Evolutionary conservation across 2,888 invertebrate genomes (phyloP).

Genomic region (Latrodectus hesperus): DNA sequence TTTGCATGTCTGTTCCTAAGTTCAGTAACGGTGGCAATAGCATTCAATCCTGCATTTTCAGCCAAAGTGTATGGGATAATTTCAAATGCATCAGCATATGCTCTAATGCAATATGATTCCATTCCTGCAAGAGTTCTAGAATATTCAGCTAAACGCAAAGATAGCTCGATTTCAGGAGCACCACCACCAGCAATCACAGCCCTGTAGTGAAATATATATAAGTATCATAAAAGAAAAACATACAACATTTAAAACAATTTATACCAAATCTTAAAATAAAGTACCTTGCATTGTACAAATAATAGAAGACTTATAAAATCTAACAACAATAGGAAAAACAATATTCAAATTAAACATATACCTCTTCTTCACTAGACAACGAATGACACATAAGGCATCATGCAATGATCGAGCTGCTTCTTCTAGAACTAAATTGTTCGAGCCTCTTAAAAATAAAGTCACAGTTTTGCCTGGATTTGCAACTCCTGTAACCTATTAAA

Average conservation of each 20-base stretch:
- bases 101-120: slow-evolving; percentile 93
- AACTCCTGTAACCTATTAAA: slow-evolving; percentile 85
- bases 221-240: no score
- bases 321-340: not conserved
- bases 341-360: slow-evolving; percentile 70
- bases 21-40: slow-evolving; percentile 97
- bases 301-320: not conserved
- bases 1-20: slow-evolving; percentile 93
- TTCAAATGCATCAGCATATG: slow-evolving; percentile 96
- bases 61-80: slow-evolving; percentile 92
- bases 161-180: slow-evolving; percentile 96
- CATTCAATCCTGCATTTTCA: slow-evolving; percentile 93
- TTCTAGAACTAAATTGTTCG: slow-evolving; percentile 90
- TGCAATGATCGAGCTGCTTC: slow-evolving; percentile 93
- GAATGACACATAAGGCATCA: slow-evolving; percentile 93
- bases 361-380: slow-evolving; percentile 94
- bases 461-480: slow-evolving; percentile 89
- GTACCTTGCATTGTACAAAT: not conserved
- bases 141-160: slow-evolving; percentile 86
- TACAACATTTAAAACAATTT: not conserved
- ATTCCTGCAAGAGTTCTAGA: slow-evolving; percentile 91
- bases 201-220: slow-evolving; percentile 73
- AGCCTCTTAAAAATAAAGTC: slow-evolving; percentile 91
- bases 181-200: slow-evolving; percentile 97
- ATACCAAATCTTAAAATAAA: not conserved